phyloP scores from a whole-genome alignment of 2,113 vertebrate species.

The Galeopterus variegatus region DNA sequence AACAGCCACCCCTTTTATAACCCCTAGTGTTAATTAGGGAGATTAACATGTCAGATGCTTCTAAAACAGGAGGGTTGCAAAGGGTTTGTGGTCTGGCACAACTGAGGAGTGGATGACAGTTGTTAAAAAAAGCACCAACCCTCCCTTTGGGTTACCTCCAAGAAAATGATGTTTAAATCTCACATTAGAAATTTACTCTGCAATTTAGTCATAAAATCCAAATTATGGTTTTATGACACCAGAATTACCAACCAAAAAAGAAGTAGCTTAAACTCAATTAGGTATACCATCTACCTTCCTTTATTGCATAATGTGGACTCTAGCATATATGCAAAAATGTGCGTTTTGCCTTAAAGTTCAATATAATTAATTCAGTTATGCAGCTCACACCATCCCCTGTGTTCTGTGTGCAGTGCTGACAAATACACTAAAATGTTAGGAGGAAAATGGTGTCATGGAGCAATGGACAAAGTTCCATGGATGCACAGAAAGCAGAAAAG shows the following conservation, averaged over 20 bases:
- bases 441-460: not conserved
- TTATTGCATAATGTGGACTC: not conserved
- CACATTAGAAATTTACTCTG: slow-evolving; percentile 19
- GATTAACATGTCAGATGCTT: slow-evolving; percentile 69
- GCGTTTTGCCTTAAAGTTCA: not conserved
- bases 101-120: slow-evolving; percentile 16
- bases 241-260: slow-evolving; percentile 1
- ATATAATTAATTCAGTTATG: not conserved
- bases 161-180: slow-evolving; percentile 56
- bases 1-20: slow-evolving; percentile 63
- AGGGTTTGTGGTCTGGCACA: slow-evolving; percentile 4
- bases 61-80: slow-evolving; percentile 13
- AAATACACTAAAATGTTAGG: not conserved
- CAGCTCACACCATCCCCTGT: not conserved
- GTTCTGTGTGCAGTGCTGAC: not conserved
- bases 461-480: not conserved
- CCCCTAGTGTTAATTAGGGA: not conserved
- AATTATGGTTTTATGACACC: slow-evolving; percentile 39
- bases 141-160: not conserved
- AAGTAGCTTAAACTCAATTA: not conserved
- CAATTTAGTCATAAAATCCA: slow-evolving; percentile 45
- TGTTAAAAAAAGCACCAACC: not conserved
- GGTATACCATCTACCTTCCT: not conserved
- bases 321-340: not conserved
- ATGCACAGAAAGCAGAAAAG: not conserved